A percentile compares a stretch with the other conserved stretches of the same genome.
Conservation (phyloP, 2,113 vertebrate genomes). For the Pedetes capensis region DNA sequence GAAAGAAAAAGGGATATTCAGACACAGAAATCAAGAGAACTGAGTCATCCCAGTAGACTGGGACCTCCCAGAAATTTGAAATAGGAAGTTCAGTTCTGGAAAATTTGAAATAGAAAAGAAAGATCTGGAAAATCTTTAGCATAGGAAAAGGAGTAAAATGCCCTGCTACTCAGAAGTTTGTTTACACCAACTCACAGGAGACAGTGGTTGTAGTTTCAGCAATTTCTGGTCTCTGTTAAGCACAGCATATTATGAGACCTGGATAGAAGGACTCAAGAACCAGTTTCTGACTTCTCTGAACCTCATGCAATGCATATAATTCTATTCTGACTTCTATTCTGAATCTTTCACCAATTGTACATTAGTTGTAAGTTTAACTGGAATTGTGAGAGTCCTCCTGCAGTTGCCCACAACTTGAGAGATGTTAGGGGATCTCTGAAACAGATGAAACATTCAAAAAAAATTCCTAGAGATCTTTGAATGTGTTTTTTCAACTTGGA, state of each 20-base stretch:
- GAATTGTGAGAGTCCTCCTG: not conserved
- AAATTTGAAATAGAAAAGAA: too few relatives aligned
- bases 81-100: too few relatives aligned
- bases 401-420: not conserved
- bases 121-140: not conserved
- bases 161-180: not conserved
- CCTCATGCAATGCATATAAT: not conserved
- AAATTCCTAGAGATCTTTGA: not conserved
- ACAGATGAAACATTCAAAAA: not conserved
- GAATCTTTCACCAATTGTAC: not conserved
- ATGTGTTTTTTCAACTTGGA: not conserved
- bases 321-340: not conserved
- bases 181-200: not conserved
- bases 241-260: accelerated
- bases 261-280: not conserved
- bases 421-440: not conserved
- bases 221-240: not conserved
- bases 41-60: too few relatives aligned
- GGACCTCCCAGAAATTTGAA: not conserved
- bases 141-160: too few relatives aligned
- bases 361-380: not conserved
- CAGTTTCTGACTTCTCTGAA: not conserved
- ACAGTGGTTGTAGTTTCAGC: not conserved
- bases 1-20: too few relatives aligned
- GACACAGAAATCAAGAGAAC: too few relatives aligned